Evolutionary conservation across 1,140 invertebrate species (phyloP).

Genomic region (Cotesia glomerata): DNA sequence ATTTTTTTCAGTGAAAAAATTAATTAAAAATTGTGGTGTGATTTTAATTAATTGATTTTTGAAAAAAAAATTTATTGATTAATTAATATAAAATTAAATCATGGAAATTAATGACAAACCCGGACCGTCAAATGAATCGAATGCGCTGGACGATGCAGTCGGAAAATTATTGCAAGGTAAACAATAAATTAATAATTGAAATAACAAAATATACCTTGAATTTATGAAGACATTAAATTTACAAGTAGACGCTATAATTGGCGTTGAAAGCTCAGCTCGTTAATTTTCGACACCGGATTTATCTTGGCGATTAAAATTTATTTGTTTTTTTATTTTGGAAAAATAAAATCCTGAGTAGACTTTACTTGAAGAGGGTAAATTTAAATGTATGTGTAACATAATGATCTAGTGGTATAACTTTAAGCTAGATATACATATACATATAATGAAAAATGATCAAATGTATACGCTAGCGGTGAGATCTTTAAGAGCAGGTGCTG

Average conservation of each 20-base stretch:
- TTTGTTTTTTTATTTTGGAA: not conserved
- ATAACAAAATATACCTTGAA: too few relatives aligned
- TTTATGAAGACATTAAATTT: constrained; percentile 40
- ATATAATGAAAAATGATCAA: constrained; percentile 24
- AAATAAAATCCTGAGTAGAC: too few relatives aligned
- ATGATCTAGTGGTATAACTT: not conserved
- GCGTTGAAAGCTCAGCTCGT: constrained; percentile 52
- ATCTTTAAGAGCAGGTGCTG: constrained; percentile 55
- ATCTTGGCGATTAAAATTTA: constrained; percentile 42
- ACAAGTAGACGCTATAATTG: constrained; percentile 52
- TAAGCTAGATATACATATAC: not conserved
- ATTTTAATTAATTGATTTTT: not conserved
- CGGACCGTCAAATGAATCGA: constrained; percentile 46
- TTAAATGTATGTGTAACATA: constrained; percentile 19
- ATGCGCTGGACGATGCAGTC: constrained; percentile 56
- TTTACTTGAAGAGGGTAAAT: constrained; percentile 11
- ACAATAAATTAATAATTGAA: not conserved
- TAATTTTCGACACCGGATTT: constrained; percentile 53
- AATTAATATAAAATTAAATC: not conserved
- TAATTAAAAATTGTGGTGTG: constrained; percentile 1
- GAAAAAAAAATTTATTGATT: not conserved
- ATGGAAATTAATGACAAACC: constrained; percentile 48
- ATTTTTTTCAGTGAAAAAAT: too few relatives aligned
- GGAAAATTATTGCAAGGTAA: constrained; percentile 60
- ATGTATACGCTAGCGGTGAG: constrained; percentile 25